Base-by-base conservation (phyloP, 2,113 vertebrate species). In the Oxyruncus cristatus region DNA sequence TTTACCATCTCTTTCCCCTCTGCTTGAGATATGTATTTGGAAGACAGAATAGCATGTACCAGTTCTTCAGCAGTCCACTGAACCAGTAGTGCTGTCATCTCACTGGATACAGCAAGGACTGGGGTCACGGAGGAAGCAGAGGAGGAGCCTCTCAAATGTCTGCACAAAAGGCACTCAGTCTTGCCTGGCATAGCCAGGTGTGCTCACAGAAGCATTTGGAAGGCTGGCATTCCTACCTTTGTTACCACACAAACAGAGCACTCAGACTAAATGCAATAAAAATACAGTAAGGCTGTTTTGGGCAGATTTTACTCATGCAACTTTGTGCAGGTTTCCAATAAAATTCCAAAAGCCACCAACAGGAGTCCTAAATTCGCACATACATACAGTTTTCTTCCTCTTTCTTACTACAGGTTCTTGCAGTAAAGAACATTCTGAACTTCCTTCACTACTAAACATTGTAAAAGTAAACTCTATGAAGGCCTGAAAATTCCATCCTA, bases 111-210 rank as follows among this genome's bases (percentile, higher is more conserved):
- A 71, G 11, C 0, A 0, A 74, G 10, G 16, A 27, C 20, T 46
- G 18, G 13, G 21, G 2, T 35, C 32, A 11, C 5, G 41, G 19
- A 39, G 30, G 13, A 76, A 71, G 30, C 28, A 49, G 18, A 66
- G 11, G 6, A 82, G 14, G 1, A 61, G 7, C 21, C 32, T 58
- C n/a, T 52, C 3, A 1, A 58, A 35, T 2, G 2, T 14, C 12
- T 63, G 28, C 21, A n/a, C 10, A 32, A 55, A 37, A 82, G 26
- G 6, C 44, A 39, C 17, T 76, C 41, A 41, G 19, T 41, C 11
- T 55, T 39, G 14, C 35, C 35, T 74, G 41, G 19, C 30, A 55
- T 3, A 8, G 5, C 24, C 26, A 59, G 2, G 7, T 32, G 12
- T 4, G 7, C 10, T 67, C 12, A 37, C 7, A 58, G 27, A 62